Base-by-base conservation (phyloP, 2,797 vertebrate species). In the Ataeniobius toweri region DNA sequence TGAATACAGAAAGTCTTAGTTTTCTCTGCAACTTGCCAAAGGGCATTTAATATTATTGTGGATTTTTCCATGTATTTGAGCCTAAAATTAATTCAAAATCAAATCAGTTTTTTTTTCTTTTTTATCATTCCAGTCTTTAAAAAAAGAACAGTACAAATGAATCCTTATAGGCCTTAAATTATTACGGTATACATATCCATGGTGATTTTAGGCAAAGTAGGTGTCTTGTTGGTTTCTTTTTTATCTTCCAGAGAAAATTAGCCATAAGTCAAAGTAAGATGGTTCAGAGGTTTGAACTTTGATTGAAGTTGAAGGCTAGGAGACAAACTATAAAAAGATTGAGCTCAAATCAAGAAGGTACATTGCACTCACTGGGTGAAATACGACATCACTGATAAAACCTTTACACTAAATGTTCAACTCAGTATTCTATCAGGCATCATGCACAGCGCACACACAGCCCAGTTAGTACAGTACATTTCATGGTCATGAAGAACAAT, bases 391-490 rank as follows among this genome's bases (percentile, higher is more conserved):
- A 59, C 5, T 9, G 28, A 39, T 41, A 8, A 36, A 50, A 56
- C 7, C 13, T 50, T 75, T 14, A 36, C 36, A 4, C 3, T 36
- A 67, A 44, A 73, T 36, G 13, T 76, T 74, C 20, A 77, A 44
- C 39, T 68, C 59, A 46, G 39, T 71, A 26, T 68, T 51, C 63
- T 59, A 41, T 56, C 36, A 73, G n/a, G n/a, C 72, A 69, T 76
- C 72, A 74, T 70, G 67, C 67, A 67, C 6, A 63, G 28, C 67
- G 44, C 53, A 59, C 28, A 78, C 22, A 74, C 13, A 78, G 79
- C 46, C 24, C 41, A 26, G 67, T 69, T 46, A 26, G 44, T 26
- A 56, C 3, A 51, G 26, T 71, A 51, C 55, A 9, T 41, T 67
- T 31, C 26, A 71, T n/a, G 31, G 1, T 1, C 26, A 61, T 51